Evolutionary conservation across 1,140 invertebrate genomes (phyloP).

Genomic region (Carposina sasakii): DNA sequence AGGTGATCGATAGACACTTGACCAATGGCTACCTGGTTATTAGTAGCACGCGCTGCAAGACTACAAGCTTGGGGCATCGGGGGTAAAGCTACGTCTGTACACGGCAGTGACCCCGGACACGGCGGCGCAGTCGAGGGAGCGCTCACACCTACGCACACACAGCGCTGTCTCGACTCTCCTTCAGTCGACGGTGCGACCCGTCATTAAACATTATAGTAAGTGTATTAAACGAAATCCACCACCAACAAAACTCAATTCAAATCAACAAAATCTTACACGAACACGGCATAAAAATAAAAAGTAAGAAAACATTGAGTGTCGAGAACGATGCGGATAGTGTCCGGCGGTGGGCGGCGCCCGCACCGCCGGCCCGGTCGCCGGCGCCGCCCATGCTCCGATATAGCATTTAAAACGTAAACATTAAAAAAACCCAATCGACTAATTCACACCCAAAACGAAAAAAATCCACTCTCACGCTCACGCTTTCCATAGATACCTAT

Average conservation of each 20-base stretch:
- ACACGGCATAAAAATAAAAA: slow-evolving; percentile 70
- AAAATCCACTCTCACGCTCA: slow-evolving; percentile 72
- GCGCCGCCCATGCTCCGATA: slow-evolving; percentile 61
- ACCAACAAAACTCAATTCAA: slow-evolving; percentile 71
- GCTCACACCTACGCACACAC: slow-evolving; percentile 41
- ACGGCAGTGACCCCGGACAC: slow-evolving; percentile 20
- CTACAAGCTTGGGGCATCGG: not conserved
- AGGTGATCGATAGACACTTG: slow-evolving; percentile 26
- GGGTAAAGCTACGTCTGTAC: slow-evolving; percentile 12
- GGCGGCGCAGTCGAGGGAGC: slow-evolving; percentile 23
- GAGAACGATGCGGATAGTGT: slow-evolving; percentile 61
- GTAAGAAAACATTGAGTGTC: slow-evolving; percentile 67
- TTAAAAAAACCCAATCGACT: slow-evolving; percentile 72
- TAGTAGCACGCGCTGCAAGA: not conserved
- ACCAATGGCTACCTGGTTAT: not conserved
- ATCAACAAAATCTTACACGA: slow-evolving; percentile 70
- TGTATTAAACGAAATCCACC: slow-evolving; percentile 72
- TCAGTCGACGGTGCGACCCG: slow-evolving; percentile 6
- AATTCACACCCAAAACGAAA: slow-evolving; percentile 72
- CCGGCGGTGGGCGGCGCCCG: slow-evolving; percentile 58
- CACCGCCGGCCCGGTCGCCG: slow-evolving; percentile 27
- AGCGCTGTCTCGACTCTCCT: slow-evolving; percentile 27
- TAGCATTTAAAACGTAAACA: slow-evolving; percentile 70
- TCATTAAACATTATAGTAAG: slow-evolving; percentile 37
- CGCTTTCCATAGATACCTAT: slow-evolving; percentile 72